Conservation (phyloP, 1,140 invertebrate genomes). For the Orchestia grillus region DNA sequence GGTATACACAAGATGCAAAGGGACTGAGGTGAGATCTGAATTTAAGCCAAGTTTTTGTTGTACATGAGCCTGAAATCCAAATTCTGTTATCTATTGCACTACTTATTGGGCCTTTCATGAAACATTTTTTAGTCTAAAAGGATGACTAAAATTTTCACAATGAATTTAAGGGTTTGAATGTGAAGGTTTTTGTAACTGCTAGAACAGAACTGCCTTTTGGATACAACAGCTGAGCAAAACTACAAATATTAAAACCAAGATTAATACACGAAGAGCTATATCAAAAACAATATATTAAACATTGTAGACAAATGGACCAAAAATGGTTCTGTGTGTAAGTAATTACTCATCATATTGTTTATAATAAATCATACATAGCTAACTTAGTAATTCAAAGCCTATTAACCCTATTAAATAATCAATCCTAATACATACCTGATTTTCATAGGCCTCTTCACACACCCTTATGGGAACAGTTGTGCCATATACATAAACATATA, state of each 20-base stretch:
- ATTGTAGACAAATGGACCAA: background rate
- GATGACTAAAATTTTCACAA: too few relatives aligned
- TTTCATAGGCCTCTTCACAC: constrained; percentile 91
- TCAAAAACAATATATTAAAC: background rate
- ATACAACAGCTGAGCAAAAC: background rate
- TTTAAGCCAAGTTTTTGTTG: too few relatives aligned
- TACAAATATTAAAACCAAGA: background rate
- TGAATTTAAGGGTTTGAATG: too few relatives aligned
- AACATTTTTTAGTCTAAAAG: too few relatives aligned
- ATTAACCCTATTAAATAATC: background rate
- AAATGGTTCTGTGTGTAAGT: background rate
- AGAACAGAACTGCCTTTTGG: too few relatives aligned
- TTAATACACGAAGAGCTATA: background rate
- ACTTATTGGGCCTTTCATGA: too few relatives aligned
- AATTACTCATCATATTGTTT: background rate
- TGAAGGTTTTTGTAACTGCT: too few relatives aligned
- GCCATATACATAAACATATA: constrained; percentile 90
- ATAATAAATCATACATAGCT: background rate
- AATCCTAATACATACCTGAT: constrained; percentile 78
- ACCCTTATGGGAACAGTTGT: constrained; percentile 90
- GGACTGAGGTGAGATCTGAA: too few relatives aligned
- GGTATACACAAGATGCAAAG: too few relatives aligned
- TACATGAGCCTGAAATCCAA: too few relatives aligned
- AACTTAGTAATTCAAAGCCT: background rate
- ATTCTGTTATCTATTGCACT: too few relatives aligned